A percentile compares a stretch with the other conserved stretches of the same genome.
Conservation (phyloP, 2,113 vertebrate genomes). For the Hyaena hyaena region DNA sequence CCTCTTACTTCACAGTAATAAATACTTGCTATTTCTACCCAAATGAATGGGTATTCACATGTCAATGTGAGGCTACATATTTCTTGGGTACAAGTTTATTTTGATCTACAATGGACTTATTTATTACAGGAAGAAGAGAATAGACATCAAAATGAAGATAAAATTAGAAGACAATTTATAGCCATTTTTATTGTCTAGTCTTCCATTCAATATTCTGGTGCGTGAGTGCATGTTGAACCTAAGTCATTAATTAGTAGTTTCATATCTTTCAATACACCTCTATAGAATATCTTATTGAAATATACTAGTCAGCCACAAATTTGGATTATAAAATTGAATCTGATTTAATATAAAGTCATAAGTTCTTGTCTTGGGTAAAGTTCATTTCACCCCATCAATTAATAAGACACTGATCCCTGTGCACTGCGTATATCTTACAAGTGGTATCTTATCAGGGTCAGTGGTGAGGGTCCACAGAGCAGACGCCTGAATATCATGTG, state of each 20-base stretch:
- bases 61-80: slow-evolving; percentile 59
- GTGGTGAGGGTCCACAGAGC: background rate
- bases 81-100: slow-evolving; percentile 59
- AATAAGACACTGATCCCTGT: background rate
- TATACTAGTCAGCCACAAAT: slow-evolving; percentile 18
- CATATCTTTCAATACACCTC: background rate
- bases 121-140: slow-evolving; percentile 56
- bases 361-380: slow-evolving; percentile 40
- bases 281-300: slow-evolving; percentile 48
- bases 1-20: slow-evolving; percentile 53
- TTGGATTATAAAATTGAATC: slow-evolving; percentile 47
- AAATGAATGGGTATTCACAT: slow-evolving; percentile 66
- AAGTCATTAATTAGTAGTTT: slow-evolving; percentile 38
- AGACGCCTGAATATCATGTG: background rate
- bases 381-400: slow-evolving; percentile 37
- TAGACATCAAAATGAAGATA: slow-evolving; percentile 53
- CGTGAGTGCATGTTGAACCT: background rate
- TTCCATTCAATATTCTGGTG: slow-evolving; percentile 22
- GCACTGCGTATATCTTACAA: background rate
- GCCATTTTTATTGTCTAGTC: slow-evolving; percentile 46
- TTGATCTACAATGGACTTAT: slow-evolving; percentile 59
- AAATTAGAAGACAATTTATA: slow-evolving; percentile 16
- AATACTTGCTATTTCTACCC: slow-evolving; percentile 51
- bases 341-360: slow-evolving; percentile 53
- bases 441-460: background rate